Base-by-base conservation (phyloP, 2,797 vertebrate genomes). In the Rhinella marina region DNA sequence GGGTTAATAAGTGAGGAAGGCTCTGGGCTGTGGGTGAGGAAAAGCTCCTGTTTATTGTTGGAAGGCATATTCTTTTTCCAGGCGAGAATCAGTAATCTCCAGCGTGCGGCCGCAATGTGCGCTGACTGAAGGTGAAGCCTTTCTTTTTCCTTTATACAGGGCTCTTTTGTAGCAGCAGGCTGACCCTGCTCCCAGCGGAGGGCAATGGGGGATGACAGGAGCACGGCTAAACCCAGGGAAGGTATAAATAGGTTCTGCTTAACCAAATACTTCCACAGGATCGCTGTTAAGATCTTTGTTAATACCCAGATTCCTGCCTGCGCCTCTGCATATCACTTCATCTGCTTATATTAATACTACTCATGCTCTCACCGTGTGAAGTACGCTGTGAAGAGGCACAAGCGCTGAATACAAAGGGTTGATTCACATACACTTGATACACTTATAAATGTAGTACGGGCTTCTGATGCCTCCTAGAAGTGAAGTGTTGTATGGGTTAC, bases 1-100 rank as follows among this genome's bases (percentile, higher is more conserved):
- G 72, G 62, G 88, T 89, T 89, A 86, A 61, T 82, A 70, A 54
- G 61, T 25, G 61, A 59, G 56, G 68, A 68, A 81, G 70, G 57
- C 68, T 72, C 52, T 81, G 78, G 77, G 81, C 76, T 76, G 84
- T 54, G 84, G 66, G 78, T 85, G 84, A 88, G 82, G 78, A 82
- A 89, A 86, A 52, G 84, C 80, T 89, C 61, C 84, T 89, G 84
- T 88, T 88, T 86, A 89, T 89, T 89, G 86, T 89, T 86, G 80
- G 84, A 88, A 89, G 84, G 88, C 81, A 82, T 86, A 89, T 86
- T 86, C 78, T 86, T 88, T 88, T 88, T 88, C 84, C 88, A 89
- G 88, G 72, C 84, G 52, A 82, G 84, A 81, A 86, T 52, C 88
- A 70, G 84, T 89, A 89, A 89, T 89, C 88, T 89, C 88, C 88